These are phyloP conservation scores for Zoanthus sansibaricus DNA, from an alignment of 92 coral and sea anemone genomes.

Conservation along the genomic window DNA sequence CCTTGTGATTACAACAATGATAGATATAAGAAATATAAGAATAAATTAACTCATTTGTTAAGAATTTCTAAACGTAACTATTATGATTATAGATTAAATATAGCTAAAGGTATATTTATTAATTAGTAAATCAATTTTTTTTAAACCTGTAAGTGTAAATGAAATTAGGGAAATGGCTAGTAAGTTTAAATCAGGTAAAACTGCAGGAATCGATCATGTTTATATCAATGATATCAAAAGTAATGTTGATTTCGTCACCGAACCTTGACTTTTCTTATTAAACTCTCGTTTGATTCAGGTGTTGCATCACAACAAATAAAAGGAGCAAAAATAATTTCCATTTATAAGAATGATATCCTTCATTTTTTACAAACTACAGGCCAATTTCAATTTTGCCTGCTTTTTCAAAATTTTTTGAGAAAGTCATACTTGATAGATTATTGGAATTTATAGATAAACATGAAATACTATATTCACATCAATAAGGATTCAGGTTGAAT, in stretches of 20 bases:
- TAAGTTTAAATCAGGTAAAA: slow-evolving; percentile 21
- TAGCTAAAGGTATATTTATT: slow-evolving; percentile 23
- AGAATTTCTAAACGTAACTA: slow-evolving; percentile 34
- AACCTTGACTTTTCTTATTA: slow-evolving; percentile 29
- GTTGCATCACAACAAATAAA: slow-evolving; percentile 21
- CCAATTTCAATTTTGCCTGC: no score
- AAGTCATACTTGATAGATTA: neutral
- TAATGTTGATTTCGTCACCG: neutral
- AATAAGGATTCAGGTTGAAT: slow-evolving; percentile 26
- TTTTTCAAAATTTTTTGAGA: no score
- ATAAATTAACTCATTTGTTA: slow-evolving; percentile 12
- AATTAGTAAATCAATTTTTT: slow-evolving; percentile 16
- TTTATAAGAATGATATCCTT: slow-evolving; percentile 26
- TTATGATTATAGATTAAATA: neutral
- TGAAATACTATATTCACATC: slow-evolving; percentile 26
- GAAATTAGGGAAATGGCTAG: neutral
- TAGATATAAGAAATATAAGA: no score
- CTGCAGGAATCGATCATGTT: slow-evolving; percentile 16
- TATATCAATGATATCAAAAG: slow-evolving; percentile 10
- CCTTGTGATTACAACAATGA: no score
- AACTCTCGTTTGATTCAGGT: slow-evolving; percentile 28
- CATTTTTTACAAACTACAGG: neutral
- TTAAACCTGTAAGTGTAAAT: slow-evolving; percentile 20
- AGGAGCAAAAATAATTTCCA: slow-evolving; percentile 25
- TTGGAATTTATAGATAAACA: slow-evolving; percentile 25